Evolutionary conservation across 2,797 vertebrate species (phyloP), one percentile per base, ranked within the genome.

Genomic region (Erpetoichthys calabaricus): DNA sequence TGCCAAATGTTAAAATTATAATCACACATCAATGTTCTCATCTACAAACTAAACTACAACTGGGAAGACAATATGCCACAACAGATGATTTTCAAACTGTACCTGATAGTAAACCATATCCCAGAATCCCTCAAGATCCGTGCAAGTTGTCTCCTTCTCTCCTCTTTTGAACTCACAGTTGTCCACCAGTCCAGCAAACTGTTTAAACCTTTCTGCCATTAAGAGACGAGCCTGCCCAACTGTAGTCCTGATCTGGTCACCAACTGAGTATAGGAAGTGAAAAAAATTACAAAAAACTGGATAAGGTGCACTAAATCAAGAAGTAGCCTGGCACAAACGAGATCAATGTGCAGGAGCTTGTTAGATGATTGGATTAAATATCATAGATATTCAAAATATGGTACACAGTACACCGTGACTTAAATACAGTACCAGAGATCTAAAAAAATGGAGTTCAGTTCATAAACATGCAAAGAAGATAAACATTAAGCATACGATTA

Each of bases 61-160:
- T 25, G 25, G 25, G 25, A 25, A 25, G 25, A 25, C 25, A 25
- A 25, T 25, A 25, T 25, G 25, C 25, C 25, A 25, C 25, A 25
- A 25, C 1, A 25, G 2, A 25, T 25, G 25, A 25, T 25, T 25
- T 25, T 25, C 25, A 25, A 25, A 25, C 25, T 25, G 25, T 59
- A 90, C 96, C 86, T 99, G 96, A 75, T 84, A 95, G 70, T 78
- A 85, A 59, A 99, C 72, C 95, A 98, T 98, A 66, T 99, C 96
- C 96, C 96, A 97, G 75, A 98, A 98, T 25, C 96, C 96, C 71
- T 94, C 89, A 62, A 99, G 73, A 69, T 99, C 95, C 1, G 74
- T 76, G 63, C 86, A 91, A 0, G 80, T 92, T 0, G 86, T 92
- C 70, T 91, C 72, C 68, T 90, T 97, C 72, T 91, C 87, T 5